phyloP scores from a whole-genome alignment of 2,797 vertebrate genomes.

The Acrossocheilus wenchowensis region DNA sequence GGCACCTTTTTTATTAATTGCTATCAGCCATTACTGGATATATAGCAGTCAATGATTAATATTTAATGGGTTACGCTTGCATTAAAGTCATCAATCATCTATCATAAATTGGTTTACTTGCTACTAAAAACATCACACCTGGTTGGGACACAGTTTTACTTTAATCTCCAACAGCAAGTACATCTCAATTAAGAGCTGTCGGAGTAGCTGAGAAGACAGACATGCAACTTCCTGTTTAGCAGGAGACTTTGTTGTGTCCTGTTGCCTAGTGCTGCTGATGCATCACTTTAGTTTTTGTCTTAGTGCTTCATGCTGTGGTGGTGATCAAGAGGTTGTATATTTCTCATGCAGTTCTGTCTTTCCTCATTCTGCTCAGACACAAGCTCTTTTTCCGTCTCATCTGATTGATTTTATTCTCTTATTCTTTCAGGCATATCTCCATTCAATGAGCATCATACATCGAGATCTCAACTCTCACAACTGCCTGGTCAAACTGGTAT shows the following conservation, averaged over 20 bases:
- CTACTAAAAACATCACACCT: neutral
- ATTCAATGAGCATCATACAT: constrained; percentile 99
- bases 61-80: neutral
- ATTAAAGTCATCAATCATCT: too few relatives aligned
- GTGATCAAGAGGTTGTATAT: neutral
- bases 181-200: too few relatives aligned
- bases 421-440: constrained; percentile 89
- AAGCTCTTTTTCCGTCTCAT: neutral
- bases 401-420: neutral
- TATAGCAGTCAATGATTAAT: neutral
- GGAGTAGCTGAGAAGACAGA: neutral
- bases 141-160: neutral
- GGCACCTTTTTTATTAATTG: neutral
- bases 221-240: neutral
- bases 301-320: neutral
- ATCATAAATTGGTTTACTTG: neutral
- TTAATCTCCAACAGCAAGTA: neutral
- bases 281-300: neutral
- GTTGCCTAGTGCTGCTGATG: neutral
- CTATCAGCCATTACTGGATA: neutral
- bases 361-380: neutral
- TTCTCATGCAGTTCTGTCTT: neutral
- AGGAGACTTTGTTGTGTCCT: neutral
- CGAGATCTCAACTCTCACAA: constrained; percentile 98
- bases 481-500: constrained; percentile 96